Evolutionary conservation across 2,797 vertebrate species (phyloP).

Genomic region (Phoxinus dragarum): DNA sequence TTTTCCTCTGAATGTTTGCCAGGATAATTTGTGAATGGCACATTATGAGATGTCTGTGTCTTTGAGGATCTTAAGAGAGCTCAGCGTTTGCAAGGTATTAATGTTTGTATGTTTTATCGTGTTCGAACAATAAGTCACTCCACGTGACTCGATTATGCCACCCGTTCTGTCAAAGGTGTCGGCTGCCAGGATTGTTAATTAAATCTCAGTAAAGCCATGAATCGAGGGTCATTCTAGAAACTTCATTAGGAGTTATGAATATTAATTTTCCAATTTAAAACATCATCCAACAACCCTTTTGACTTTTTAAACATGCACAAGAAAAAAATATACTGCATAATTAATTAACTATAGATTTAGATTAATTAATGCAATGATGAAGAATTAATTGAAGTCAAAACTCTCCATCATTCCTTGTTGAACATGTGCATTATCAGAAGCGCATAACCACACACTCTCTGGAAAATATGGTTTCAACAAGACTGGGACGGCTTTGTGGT

Average conservation of each 20-base stretch:
- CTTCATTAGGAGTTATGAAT: slow-evolving; percentile 66
- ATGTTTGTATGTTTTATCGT: slow-evolving; percentile 46
- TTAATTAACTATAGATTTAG: slow-evolving; percentile 81
- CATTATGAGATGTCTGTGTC: slow-evolving; percentile 54
- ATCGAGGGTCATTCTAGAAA: slow-evolving; percentile 54
- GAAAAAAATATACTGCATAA: slow-evolving; percentile 70
- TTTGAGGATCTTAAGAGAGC: slow-evolving; percentile 51
- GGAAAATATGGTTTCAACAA: neutral
- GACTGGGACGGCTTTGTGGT: slow-evolving; percentile 27
- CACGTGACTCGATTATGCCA: slow-evolving; percentile 17
- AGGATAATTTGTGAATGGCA: slow-evolving; percentile 62
- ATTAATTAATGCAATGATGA: slow-evolving; percentile 73
- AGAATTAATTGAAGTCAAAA: slow-evolving; percentile 63
- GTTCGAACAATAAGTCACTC: slow-evolving; percentile 42
- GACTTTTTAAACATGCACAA: slow-evolving; percentile 52
- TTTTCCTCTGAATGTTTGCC: slow-evolving; percentile 66
- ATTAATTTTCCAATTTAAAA: slow-evolving; percentile 65
- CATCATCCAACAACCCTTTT: slow-evolving; percentile 53
- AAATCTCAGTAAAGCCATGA: slow-evolving; percentile 57
- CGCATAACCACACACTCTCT: neutral
- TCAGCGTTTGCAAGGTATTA: slow-evolving; percentile 12
- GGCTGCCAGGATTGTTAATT: slow-evolving; percentile 54
- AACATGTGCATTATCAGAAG: slow-evolving; percentile 29
- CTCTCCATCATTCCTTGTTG: slow-evolving; percentile 51
- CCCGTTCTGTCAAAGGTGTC: slow-evolving; percentile 51